Percentiles rank a stretch among this genome's conserved stretches.
Evolutionary conservation across 1,140 invertebrate species (phyloP).

Genomic region (Grapholita molesta): DNA sequence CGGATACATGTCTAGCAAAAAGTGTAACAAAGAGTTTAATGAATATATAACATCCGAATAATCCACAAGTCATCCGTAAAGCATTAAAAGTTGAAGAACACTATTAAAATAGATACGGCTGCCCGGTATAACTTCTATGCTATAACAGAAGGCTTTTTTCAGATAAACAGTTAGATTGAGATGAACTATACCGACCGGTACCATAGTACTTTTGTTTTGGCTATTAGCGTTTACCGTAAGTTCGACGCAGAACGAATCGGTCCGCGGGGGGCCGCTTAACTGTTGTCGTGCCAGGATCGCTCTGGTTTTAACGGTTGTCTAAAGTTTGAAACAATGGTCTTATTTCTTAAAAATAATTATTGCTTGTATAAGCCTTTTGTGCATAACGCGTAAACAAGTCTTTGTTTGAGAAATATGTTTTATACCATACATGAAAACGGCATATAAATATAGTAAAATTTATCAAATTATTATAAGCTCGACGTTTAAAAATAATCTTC

Average conservation of each 20-base stretch:
- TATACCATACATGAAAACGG: too few species aligned
- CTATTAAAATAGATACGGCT: neutral
- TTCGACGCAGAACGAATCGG: slow-evolving; percentile 10
- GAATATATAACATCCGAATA: neutral
- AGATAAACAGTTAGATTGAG: neutral
- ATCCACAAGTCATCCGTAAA: neutral
- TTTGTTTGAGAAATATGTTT: too few species aligned
- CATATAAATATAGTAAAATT: too few species aligned
- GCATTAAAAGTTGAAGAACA: neutral
- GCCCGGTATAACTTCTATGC: neutral
- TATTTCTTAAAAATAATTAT: neutral
- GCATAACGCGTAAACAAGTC: too few species aligned
- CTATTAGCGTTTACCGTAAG: slow-evolving; percentile 1
- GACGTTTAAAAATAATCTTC: too few species aligned
- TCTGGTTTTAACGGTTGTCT: neutral
- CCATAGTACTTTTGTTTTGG: slow-evolving; percentile 16
- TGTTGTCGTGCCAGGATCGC: neutral
- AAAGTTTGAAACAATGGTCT: neutral
- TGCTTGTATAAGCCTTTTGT: too few species aligned
- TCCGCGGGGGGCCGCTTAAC: slow-evolving; percentile 1
- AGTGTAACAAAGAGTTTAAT: neutral
- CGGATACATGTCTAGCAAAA: neutral
- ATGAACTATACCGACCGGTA: neutral
- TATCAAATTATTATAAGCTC: too few species aligned
- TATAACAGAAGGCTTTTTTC: neutral